Evolutionary conservation across 1,140 invertebrate genomes (phyloP), one percentile per base, ranked within the genome.

Genomic region (Zaprionus davidi): DNA sequence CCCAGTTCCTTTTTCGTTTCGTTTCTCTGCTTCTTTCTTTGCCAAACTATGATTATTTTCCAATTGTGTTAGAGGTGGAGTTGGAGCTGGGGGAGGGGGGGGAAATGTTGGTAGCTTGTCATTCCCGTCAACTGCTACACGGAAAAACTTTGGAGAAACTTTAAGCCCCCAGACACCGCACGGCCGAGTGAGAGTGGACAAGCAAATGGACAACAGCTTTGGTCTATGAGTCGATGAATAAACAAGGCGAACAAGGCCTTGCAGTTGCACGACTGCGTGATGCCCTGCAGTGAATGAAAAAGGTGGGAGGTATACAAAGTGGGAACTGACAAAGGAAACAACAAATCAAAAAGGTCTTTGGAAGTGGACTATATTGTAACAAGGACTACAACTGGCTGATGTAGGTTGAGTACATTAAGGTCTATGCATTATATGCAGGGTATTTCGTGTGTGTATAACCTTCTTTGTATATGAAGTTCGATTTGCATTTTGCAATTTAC

Each of bases 31-130:
- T 5, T 13, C 11, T 51, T 51, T 24, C 22, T 59, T 64, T 20
- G 34, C 20, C 60, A 66, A 75, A 82, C 83, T 88, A 90, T 90
- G 74, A 85, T 90, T 90, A 90, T 88, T 90, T 90, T 90, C 85
- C 59, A 90, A 90, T 90, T 90, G 85, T 74, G 68, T 71, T 90
- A 36, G 44, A 44, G 24, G 12, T 65, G 46, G 66, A 44, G 34
- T 28, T 53, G 41, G 11, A 15, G 58, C 13, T 4, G n/a, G 36
- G 20, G 5, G 5, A 0, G 31, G 2, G 6, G 13, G n/a, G 44
- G 20, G 49, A 31, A n/a, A 20, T 53, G 31, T 22, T 12, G n/a
- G 41, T 64, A 6, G 62, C 64, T 58, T 72, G 76, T 81, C 83
- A 90, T 84, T 78, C 66, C 74, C 88, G 69, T 74, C 75, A 77